phyloP scores from a whole-genome alignment of 1,140 invertebrate genomes.

The Helicoverpa armigera region DNA sequence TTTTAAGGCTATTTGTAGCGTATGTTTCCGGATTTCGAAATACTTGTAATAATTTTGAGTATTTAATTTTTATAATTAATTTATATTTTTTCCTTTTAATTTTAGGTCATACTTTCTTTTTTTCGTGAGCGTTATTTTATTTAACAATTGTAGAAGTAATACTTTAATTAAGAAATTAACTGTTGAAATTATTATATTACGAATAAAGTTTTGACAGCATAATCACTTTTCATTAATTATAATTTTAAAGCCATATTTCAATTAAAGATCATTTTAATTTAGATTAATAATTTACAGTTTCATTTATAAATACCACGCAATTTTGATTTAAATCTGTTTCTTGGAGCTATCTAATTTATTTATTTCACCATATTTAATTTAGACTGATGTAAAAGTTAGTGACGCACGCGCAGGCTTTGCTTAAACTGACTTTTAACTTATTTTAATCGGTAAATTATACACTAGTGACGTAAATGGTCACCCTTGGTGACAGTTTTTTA shows the following conservation, averaged over 20 bases:
- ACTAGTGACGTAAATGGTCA: neutral
- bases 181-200: too few relatives aligned
- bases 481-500: neutral
- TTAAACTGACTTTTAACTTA: neutral
- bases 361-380: slow-evolving; percentile 17
- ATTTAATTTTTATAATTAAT: too few relatives aligned
- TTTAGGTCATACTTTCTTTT: too few relatives aligned
- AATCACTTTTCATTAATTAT: too few relatives aligned
- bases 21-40: slow-evolving; percentile 12
- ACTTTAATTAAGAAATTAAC: neutral
- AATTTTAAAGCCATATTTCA: too few relatives aligned
- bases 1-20: neutral
- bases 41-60: neutral
- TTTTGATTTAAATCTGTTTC: neutral
- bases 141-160: neutral
- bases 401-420: neutral
- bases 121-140: too few relatives aligned
- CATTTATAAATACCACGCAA: neutral
- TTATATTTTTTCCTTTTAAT: too few relatives aligned
- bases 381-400: neutral
- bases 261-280: too few relatives aligned
- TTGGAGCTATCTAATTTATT: neutral
- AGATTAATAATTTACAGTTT: neutral
- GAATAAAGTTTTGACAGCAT: too few relatives aligned
- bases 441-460: slow-evolving; percentile 2